Evolutionary conservation across 2,888 invertebrate species (phyloP).

Genomic region (Spisula subtruncata): DNA sequence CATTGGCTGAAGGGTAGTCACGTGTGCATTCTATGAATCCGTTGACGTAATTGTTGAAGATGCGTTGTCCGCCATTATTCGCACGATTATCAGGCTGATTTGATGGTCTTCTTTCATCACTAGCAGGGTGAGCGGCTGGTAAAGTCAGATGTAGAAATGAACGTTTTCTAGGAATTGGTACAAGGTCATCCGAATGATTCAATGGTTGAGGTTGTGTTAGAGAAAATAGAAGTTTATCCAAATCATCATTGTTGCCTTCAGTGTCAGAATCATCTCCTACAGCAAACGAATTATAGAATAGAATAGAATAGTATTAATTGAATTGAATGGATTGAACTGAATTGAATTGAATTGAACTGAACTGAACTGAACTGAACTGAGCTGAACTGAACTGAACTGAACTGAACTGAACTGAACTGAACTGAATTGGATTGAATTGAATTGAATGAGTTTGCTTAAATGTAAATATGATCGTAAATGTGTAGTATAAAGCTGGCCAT

Average conservation of each 20-base stretch:
- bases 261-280: conserved; percentile 69
- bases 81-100: not conserved
- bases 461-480: too few species aligned
- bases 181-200: not conserved
- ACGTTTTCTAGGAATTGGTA: conserved; percentile 53
- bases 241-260: conserved; percentile 74
- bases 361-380: too few species aligned
- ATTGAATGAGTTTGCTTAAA: too few species aligned
- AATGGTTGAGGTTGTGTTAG: conserved; percentile 18
- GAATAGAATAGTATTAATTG: too few species aligned
- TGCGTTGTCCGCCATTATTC: not conserved
- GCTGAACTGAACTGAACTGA: too few species aligned
- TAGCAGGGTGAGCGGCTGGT: conserved; percentile 47
- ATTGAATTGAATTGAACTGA: too few species aligned
- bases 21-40: not conserved
- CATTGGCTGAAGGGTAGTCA: not conserved
- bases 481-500: too few species aligned
- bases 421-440: too few species aligned
- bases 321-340: too few species aligned
- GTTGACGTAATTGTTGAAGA: not conserved
- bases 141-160: conserved; percentile 63
- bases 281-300: not conserved
- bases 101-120: not conserved
- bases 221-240: conserved; percentile 71
- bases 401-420: too few species aligned